A percentile compares a stretch with the other conserved stretches of the same genome.
These are phyloP conservation scores for Rhynchomys soricoides DNA, from an alignment of 2,113 vertebrate genomes.

Conservation along the genomic window DNA sequence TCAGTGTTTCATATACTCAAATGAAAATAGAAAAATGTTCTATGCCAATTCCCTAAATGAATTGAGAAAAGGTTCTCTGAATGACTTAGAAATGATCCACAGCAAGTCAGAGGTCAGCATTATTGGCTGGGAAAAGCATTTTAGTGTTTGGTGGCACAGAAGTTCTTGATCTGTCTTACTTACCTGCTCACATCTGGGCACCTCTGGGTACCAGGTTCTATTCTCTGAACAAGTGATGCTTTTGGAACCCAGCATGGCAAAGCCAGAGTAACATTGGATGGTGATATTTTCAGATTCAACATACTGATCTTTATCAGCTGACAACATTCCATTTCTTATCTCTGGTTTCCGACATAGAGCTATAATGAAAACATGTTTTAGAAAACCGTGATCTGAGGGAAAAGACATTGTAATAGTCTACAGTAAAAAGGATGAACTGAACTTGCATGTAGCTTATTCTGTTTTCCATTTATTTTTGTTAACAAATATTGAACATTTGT, in stretches of 20 bases:
- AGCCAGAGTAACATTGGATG: conserved; percentile 64
- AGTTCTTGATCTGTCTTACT: background rate
- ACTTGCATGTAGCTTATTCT: background rate
- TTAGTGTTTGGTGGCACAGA: background rate
- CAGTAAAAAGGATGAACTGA: background rate
- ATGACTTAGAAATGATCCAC: background rate
- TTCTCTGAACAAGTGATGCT: conserved; percentile 46
- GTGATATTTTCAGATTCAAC: background rate
- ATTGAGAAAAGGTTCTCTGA: background rate
- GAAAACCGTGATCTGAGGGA: background rate
- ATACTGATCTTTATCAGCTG: background rate
- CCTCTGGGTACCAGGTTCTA: conserved; percentile 73
- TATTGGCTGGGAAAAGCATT: background rate
- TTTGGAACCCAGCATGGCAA: conserved; percentile 28
- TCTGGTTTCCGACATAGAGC: conserved; percentile 65
- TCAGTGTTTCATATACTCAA: background rate
- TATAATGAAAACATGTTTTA: conserved; percentile 56
- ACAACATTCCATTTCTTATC: conserved; percentile 49
- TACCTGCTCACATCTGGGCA: conserved; percentile 74
- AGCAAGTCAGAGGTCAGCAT: background rate
- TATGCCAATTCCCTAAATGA: background rate
- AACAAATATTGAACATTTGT: background rate
- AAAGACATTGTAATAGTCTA: background rate
- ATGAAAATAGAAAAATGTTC: background rate
- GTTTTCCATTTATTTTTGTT: background rate